Evolutionary conservation across 2,113 vertebrate genomes (phyloP).

Genomic region (Mus musculus): GRCm39 chr11:34893001-34893500

Average conservation of each 20-base stretch:
- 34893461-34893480: background rate
- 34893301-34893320: background rate
- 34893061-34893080: background rate
- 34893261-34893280: background rate
- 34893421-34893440: background rate
- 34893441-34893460: background rate
- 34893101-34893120: background rate
- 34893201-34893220: background rate
- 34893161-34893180: background rate
- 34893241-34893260: background rate
- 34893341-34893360: background rate
- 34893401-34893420: background rate
- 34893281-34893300: background rate
- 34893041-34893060: background rate
- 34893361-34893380: background rate
- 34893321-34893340: background rate
- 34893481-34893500: background rate
- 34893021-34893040: background rate
- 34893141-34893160: background rate
- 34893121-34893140: background rate
- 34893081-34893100: background rate
- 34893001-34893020: background rate
- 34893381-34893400: background rate
- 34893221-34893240: background rate
- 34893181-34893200: background rate